A percentile compares a stretch with the other conserved stretches of the same genome.
phyloP scores from a whole-genome alignment of 2,888 invertebrate genomes.

The Cataglyphis albicans region DNA sequence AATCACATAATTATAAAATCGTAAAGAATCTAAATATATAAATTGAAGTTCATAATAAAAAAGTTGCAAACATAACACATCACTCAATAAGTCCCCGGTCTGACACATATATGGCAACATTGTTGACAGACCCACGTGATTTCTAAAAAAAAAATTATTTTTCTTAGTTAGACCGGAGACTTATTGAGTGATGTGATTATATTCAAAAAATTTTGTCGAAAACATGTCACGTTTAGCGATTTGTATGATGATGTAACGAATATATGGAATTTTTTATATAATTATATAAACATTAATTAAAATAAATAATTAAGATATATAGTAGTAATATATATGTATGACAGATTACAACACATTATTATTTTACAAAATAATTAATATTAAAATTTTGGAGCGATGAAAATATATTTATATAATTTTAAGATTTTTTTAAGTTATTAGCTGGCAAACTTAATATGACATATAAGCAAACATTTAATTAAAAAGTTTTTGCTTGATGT shows the following conservation, averaged over 20 bases:
- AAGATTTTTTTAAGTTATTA: not conserved
- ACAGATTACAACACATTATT: not conserved
- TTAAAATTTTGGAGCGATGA: not conserved
- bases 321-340: too few species aligned
- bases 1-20: conserved; percentile 5
- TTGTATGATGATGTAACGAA: not conserved
- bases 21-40: conserved; percentile 2
- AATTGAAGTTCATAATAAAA: not conserved
- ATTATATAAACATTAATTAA: not conserved
- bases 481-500: not conserved
- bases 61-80: not conserved
- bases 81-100: too few species aligned
- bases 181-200: too few species aligned
- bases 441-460: conserved; percentile 13
- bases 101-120: too few species aligned
- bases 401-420: conserved; percentile 21
- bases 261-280: not conserved
- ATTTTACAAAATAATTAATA: not conserved
- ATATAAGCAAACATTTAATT: not conserved
- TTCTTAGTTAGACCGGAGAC: too few species aligned
- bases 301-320: not conserved
- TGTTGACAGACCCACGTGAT: too few species aligned
- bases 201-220: not conserved
- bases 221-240: not conserved
- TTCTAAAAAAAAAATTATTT: too few species aligned